These are phyloP conservation scores for Martes martes DNA, from an alignment of 2,113 vertebrate species.

Conservation along the genomic window DNA sequence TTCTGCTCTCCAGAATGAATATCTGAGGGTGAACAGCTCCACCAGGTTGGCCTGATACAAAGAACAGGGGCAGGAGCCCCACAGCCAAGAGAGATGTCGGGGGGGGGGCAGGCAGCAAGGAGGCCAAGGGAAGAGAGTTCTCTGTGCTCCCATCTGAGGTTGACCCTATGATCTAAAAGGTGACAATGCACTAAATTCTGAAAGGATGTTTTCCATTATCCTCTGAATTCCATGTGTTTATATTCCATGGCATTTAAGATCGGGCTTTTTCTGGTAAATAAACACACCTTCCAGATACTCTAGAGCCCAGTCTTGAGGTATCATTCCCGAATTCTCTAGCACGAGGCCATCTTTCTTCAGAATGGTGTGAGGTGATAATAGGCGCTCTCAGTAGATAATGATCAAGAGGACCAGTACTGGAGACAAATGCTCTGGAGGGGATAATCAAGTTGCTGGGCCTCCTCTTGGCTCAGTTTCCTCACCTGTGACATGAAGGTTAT, in stretches of 20 bases:
- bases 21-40: background rate
- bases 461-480: background rate
- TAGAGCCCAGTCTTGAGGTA: background rate
- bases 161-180: background rate
- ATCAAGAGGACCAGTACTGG: background rate
- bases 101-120: too few relatives aligned
- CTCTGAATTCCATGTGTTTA: background rate
- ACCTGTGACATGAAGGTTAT: background rate
- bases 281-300: background rate
- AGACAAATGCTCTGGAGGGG: background rate
- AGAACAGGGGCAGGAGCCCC: background rate
- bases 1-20: background rate
- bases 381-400: accelerated
- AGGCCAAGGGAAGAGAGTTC: background rate
- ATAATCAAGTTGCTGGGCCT: background rate
- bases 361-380: background rate
- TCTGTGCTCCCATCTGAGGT: too few relatives aligned
- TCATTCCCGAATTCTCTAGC: background rate
- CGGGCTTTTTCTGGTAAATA: background rate
- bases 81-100: background rate
- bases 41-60: background rate
- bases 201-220: background rate
- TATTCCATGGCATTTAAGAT: background rate
- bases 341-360: background rate
- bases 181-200: background rate